Evolutionary conservation across 2,113 vertebrate genomes (phyloP).

Genomic region (Melanotaenia duboulayi): DNA sequence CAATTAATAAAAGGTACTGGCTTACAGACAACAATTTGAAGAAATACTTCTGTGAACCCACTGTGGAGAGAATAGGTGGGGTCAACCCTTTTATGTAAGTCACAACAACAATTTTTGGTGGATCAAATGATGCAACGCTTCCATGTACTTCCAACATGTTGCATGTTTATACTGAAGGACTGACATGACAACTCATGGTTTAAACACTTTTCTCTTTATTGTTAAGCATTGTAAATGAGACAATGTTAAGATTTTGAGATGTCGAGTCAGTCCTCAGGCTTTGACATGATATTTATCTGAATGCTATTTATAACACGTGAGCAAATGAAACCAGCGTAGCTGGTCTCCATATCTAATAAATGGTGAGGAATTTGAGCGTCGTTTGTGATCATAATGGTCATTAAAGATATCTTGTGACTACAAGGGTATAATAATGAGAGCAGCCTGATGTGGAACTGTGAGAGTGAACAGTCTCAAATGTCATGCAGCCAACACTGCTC

Average conservation of each 20-base stretch:
- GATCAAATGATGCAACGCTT: neutral
- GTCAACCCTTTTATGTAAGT: conserved; percentile 3
- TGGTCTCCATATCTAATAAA: no score
- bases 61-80: neutral
- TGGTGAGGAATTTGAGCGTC: no score
- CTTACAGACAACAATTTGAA: conserved; percentile 5
- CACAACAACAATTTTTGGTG: neutral
- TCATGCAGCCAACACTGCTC: neutral
- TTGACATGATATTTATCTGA: no score
- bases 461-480: neutral
- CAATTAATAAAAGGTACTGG: conserved; percentile 15
- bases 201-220: neutral
- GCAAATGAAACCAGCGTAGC: no score
- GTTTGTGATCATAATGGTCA: no score
- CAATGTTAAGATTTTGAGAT: neutral
- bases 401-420: no score
- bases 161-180: neutral
- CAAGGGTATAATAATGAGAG: no score
- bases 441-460: neutral
- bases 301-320: neutral
- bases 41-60: conserved; percentile 4
- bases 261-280: no score
- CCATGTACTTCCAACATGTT: neutral
- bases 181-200: neutral
- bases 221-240: neutral